These are phyloP conservation scores for Gastracanthus pulcherrimus DNA, from an alignment of 2,888 invertebrate genomes.

Conservation along the genomic window DNA sequence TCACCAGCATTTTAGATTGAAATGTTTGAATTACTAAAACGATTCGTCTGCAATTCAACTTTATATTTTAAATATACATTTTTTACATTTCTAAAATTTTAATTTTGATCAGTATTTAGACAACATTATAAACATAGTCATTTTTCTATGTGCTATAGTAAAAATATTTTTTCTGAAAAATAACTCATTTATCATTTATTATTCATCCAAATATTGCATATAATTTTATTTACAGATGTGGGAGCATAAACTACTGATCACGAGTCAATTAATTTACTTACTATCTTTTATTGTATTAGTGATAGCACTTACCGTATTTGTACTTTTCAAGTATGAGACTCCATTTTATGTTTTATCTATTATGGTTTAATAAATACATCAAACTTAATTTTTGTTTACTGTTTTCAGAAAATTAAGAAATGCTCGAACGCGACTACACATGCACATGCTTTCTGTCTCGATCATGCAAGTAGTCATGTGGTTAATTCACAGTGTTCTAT, in stretches of 20 bases:
- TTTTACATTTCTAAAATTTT: no score
- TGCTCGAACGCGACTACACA: constrained; percentile 32
- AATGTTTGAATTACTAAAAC: no score
- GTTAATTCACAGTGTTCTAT: constrained; percentile 26
- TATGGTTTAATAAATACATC: neutral
- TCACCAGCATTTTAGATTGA: no score
- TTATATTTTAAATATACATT: no score
- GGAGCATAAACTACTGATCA: neutral
- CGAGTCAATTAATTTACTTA: constrained; percentile 21
- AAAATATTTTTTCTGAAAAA: no score
- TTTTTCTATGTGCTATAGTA: no score
- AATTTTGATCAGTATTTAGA: no score
- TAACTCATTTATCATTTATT: no score
- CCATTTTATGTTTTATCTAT: neutral
- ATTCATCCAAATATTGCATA: no score
- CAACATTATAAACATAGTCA: no score
- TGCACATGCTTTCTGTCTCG: constrained; percentile 4
- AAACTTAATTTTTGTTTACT: neutral
- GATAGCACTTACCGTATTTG: constrained; percentile 18
- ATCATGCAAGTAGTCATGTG: constrained; percentile 13
- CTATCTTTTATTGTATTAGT: constrained; percentile 1
- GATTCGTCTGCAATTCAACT: no score
- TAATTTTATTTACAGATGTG: constrained; percentile 10
- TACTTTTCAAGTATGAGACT: neutral
- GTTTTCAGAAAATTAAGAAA: constrained; percentile 33